Base-by-base conservation (phyloP, 2,797 vertebrate genomes). In the Pseudocheirus occidentalis region DNA sequence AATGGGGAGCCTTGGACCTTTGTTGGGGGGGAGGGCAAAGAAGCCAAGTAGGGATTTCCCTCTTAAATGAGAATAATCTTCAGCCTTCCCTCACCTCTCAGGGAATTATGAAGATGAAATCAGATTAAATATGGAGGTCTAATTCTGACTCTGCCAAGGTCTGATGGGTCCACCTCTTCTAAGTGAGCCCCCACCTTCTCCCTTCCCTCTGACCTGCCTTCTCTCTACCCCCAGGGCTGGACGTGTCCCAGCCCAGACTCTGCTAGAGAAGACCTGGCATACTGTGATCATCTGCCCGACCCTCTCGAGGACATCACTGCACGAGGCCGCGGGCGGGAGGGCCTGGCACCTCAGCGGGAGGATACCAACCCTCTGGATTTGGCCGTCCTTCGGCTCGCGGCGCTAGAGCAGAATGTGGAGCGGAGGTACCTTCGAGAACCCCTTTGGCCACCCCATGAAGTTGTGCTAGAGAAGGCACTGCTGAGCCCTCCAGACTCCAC, bases 361-460 rank as follows among this genome's bases (percentile, higher is more conserved):
- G 98, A 98, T 92, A 99, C 98, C 46, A 99, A 99, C 98, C 99
- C 99, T 0, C 95, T 99, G 98, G 99, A 99, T 97, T 98, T 99
- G 98, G 99, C 99, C 0, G 99, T 99, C 96, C 98, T 99, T 93
- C 99, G 99, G 0, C 98, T 99, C n/a, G 98, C 99, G 4, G 99
- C 99, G 34, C 98, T 99, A 21, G 99, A 99, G 98, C 99, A 99
- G 58, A 99, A 99, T 97, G 99, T 99, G 11, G 99, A 99, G 97
- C 98, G 99, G 1, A 99, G 99, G 57, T 99, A 99, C 98, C 98
- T 99, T 66, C 99, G 99, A 98, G 99, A 99, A 96, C 99, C 99
- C 0, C 99, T 99, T 7, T 99, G 99, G 99, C 99, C 99, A 9
- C 98, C 99, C 1, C 98, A 99, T 0, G 99, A 99, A 95, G 99